Base-by-base conservation (phyloP, 2,113 vertebrate species). In the Atherinomorus stipes region DNA sequence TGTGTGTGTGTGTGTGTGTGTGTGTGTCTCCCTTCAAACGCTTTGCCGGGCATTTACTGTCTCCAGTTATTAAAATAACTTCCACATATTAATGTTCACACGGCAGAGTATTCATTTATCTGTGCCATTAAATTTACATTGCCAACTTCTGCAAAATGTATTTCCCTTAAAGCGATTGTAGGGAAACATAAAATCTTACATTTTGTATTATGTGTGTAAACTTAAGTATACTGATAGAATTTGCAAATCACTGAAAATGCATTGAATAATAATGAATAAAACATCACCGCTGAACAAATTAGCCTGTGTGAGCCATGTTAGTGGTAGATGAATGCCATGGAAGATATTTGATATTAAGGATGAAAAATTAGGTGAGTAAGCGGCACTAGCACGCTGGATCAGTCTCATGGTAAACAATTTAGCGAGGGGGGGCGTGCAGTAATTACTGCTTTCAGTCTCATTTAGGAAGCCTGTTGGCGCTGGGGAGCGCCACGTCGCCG, bases 371-470 rank as follows among this genome's bases (percentile, higher is more conserved):
- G 83, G 86, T 42, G 75, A 80, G 86, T 88, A 83, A 90, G 89
- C 89, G 80, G 76, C 68, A 68, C 45, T 40, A 79, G 86, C 88
- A 23, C 71, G 86, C 81, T 51, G 81, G 87, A 90, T 90, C 83
- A 84, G 67, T 73, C 89, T 92, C 74, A 80, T 80, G 80, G 84
- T 90, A 91, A 93, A 93, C 89, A 91, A 86, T 93, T 93, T 92
- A 90, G 90, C 11, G 57, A 1, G 16, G 64, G 47, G 44, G 28
- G 42, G 52, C 4, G 68, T 66, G 2, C 64, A 31, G 74, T 88
- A 93, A 88, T 93, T 87, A 89, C 81, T 66, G 81, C 84, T 85
- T 88, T 88, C 83, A 83, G 73, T 88, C 79, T 90, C 78, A 91
- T 90, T 93, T 90, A 90, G 78, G 76, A 64, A 71, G 89, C 81